Conservation (phyloP, 2,797 vertebrate genomes). For the Acanthurus lineatus region DNA sequence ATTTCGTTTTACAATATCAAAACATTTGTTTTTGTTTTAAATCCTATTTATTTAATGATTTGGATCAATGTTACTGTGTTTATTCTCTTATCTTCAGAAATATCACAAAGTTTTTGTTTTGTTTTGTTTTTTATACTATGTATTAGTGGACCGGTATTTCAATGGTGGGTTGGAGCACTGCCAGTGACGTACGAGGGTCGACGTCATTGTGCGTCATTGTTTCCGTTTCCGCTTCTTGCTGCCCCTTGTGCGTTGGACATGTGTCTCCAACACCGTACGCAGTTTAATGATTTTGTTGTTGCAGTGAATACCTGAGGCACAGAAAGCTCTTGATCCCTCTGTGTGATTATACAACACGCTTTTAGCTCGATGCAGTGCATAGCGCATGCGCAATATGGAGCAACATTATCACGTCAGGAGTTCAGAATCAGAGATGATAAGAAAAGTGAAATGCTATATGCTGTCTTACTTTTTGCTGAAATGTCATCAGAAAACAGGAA, state of each 20-base stretch:
- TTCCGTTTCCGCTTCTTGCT: conserved; percentile 66
- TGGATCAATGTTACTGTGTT: neutral
- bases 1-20: neutral
- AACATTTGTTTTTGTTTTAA: neutral
- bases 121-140: neutral
- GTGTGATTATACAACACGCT: conserved; percentile 11
- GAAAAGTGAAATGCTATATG: accelerated
- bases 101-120: neutral
- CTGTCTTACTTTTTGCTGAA: conserved; percentile 13
- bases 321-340: neutral
- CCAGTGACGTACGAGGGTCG: conserved; percentile 15
- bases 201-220: conserved; percentile 70
- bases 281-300: neutral
- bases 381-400: conserved; percentile 56
- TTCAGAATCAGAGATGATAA: conserved; percentile 40
- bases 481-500: neutral
- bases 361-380: neutral
- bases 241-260: too few relatives aligned
- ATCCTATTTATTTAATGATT: neutral
- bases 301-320: neutral
- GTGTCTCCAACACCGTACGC: neutral
- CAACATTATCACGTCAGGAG: neutral
- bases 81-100: neutral
- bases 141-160: neutral
- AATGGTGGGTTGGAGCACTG: neutral